Conservation (phyloP, 1,140 invertebrate species). For the Dendroctonus ponderosae region DNA sequence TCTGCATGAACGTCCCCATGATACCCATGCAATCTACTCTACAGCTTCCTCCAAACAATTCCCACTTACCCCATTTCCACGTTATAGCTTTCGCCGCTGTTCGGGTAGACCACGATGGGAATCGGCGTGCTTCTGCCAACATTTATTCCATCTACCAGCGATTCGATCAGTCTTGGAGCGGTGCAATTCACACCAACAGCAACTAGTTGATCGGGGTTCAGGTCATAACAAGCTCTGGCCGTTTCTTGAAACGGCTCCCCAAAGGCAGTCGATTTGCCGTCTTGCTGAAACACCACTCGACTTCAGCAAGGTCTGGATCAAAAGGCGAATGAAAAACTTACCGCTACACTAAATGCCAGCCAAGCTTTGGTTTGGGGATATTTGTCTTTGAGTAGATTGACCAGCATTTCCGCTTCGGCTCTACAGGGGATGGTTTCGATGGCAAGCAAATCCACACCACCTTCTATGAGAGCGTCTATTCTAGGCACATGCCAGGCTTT, state of each 20-base stretch:
- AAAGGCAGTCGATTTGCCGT: constrained; percentile 65
- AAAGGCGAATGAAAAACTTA: constrained; percentile 46
- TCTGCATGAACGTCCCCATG: no score
- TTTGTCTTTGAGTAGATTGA: constrained; percentile 69
- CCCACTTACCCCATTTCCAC: constrained; percentile 57
- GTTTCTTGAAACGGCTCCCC: constrained; percentile 70
- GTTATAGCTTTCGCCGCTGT: constrained; percentile 71
- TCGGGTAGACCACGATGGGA: constrained; percentile 75
- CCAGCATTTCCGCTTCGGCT: constrained; percentile 75
- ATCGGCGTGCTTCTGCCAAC: constrained; percentile 54
- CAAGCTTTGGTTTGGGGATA: constrained; percentile 74
- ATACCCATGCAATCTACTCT: no score
- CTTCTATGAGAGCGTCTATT: constrained; percentile 71
- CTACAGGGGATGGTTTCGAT: constrained; percentile 87
- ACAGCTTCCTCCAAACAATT: no score
- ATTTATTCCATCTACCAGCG: constrained; percentile 61
- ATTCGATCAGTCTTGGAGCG: constrained; percentile 58
- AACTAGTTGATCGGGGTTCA: constrained; percentile 64
- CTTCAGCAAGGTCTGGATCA: background rate
- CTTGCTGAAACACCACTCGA: constrained; percentile 50
- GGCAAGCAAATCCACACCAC: constrained; percentile 78
- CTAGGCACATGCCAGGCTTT: constrained; percentile 78
- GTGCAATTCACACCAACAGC: constrained; percentile 88
- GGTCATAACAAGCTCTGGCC: constrained; percentile 60
- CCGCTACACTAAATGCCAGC: constrained; percentile 82